A percentile compares a stretch with the other conserved stretches of the same genome.
phyloP scores from a whole-genome alignment of 1,140 invertebrate species.

The Teleopsis dalmanni region DNA sequence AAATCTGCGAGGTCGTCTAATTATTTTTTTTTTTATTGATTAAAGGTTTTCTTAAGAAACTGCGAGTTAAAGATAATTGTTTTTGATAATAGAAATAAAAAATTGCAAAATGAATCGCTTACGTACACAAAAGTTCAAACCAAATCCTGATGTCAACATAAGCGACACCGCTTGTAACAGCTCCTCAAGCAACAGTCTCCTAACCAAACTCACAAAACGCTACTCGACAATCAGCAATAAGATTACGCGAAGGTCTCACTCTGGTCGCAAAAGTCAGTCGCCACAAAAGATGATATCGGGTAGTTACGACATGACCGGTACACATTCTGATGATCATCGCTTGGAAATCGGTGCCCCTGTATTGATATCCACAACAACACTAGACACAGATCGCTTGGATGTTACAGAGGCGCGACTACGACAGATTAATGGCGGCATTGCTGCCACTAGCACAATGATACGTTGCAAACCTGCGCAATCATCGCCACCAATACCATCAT shows the following conservation, averaged over 20 bases:
- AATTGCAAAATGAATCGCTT: slow-evolving; percentile 34
- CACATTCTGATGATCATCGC: slow-evolving; percentile 37
- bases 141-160: slow-evolving; percentile 20
- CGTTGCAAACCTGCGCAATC: slow-evolving; percentile 15
- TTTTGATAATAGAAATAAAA: background rate
- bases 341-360: slow-evolving; percentile 40
- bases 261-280: slow-evolving; percentile 19
- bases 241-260: slow-evolving; percentile 26
- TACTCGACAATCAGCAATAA: slow-evolving; percentile 37
- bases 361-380: slow-evolving; percentile 39
- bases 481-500: slow-evolving; percentile 12
- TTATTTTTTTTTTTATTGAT: too few species aligned
- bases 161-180: slow-evolving; percentile 11
- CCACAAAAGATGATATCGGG: slow-evolving; percentile 27
- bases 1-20: too few species aligned
- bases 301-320: slow-evolving; percentile 43
- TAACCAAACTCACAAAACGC: slow-evolving; percentile 34
- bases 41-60: too few species aligned
- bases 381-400: slow-evolving; percentile 38
- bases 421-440: slow-evolving; percentile 37
- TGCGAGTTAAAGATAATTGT: too few species aligned
- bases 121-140: slow-evolving; percentile 36
- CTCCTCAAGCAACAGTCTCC: slow-evolving; percentile 19
- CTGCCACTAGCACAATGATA: slow-evolving; percentile 24
- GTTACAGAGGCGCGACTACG: slow-evolving; percentile 32